Evolutionary conservation across 1,140 invertebrate genomes (phyloP), one percentile per base, ranked within the genome.

Genomic region (Spodoptera litura): DNA sequence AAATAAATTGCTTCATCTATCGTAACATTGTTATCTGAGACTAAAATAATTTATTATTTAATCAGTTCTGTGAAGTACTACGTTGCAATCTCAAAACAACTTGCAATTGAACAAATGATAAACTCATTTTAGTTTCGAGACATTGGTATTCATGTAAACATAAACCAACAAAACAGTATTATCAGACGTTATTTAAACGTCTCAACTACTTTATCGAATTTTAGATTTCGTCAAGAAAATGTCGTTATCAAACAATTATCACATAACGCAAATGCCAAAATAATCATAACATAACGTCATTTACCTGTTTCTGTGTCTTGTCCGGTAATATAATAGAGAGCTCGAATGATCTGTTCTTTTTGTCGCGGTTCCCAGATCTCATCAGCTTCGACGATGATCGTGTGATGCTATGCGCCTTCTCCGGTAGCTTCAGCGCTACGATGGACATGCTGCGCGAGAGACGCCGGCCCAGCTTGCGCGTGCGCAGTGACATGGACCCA

Each of bases 241-340:
- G 6, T 56, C 52, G 31, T 77, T 77, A 77, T 77, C 61, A 68
- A 66, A n/a, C 10, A 49, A 77, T 77, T 77, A 77, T 66, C 61
- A 77, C 35, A 25, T 55, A 10, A 62, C 20, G 8, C 6, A 20
- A 38, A 53, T 15, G 44, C 38, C 35, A 20, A 62, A 27, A 15
- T 70, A 4, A 2, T 10, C 12, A n/a, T 31, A 52, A 52, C 31
- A 31, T 10, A 44, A 15, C 13, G 53, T 52, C n/a, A 53, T 74
- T 85, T 92, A 96, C 95, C 91, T 95, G 95, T 94, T 92, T 94
- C 81, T 96, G 95, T 10, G 94, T 95, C 89, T 96, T 95, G 78
- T 96, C 95, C 5, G 95, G 95, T 12, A 95, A 92, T 80, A 96
- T 95, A 44, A 95, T 91, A 4, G 95, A 95, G 0, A 95, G 87